These are phyloP conservation scores for Pelodiscus sinensis DNA, from an alignment of 2,113 vertebrate genomes.

Conservation along the genomic window DNA sequence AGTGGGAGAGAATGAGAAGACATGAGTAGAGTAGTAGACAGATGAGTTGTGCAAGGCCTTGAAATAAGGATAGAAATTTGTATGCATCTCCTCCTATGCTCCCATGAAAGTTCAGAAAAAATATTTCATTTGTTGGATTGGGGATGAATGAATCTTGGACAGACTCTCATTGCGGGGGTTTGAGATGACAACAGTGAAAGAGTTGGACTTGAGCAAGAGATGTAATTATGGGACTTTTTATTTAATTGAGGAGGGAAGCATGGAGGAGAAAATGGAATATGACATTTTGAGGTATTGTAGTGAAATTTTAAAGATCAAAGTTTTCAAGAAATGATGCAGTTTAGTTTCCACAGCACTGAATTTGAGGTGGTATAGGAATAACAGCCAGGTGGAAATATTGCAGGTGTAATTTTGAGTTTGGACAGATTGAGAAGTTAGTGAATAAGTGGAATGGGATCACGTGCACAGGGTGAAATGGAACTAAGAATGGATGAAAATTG, in stretches of 20 bases:
- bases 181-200: background rate
- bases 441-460: background rate
- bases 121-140: background rate
- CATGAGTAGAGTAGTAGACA: background rate
- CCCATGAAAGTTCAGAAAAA: too few species aligned
- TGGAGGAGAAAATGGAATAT: background rate
- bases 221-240: too few species aligned
- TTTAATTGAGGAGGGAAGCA: too few species aligned
- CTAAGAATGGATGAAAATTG: background rate
- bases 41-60: background rate
- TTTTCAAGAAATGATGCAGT: background rate
- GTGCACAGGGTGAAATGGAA: background rate
- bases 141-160: background rate
- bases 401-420: background rate
- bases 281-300: background rate
- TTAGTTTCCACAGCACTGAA: background rate
- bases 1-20: conserved; percentile 15
- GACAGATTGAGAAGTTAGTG: background rate
- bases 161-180: background rate
- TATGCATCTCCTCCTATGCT: background rate
- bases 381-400: background rate
- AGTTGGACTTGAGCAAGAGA: background rate
- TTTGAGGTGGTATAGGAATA: background rate
- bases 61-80: background rate
- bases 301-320: background rate